Evolutionary conservation across 2,113 vertebrate species (phyloP).

Genomic region (Oreochromis tanganicae): DNA sequence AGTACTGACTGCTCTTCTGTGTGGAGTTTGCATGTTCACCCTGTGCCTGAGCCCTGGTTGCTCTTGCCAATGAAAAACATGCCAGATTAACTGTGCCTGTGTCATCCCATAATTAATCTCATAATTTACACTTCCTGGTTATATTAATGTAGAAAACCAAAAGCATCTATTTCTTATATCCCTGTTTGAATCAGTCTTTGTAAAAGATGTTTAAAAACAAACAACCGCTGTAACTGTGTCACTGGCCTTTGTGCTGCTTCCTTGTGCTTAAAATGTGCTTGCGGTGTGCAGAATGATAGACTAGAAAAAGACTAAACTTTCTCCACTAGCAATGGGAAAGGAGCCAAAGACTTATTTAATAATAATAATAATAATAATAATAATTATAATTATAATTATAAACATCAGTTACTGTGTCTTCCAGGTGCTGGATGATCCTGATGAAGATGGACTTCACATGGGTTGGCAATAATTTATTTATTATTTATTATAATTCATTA

Average conservation of each 20-base stretch:
- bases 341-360: neutral
- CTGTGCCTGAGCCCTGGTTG: neutral
- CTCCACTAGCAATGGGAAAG: neutral
- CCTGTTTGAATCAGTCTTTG: neutral
- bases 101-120: neutral
- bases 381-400: neutral
- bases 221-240: neutral
- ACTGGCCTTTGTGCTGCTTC: neutral
- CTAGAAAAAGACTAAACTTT: neutral
- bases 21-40: neutral
- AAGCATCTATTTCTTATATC: neutral
- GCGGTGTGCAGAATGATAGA: neutral
- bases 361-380: accelerated
- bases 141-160: neutral
- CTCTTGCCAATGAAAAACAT: neutral
- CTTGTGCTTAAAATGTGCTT: neutral
- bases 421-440: conserved; percentile 94
- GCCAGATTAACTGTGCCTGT: neutral
- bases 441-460: conserved; percentile 93
- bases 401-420: neutral
- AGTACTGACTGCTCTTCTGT: neutral
- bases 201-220: neutral
- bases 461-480: conserved; percentile 66
- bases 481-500: neutral
- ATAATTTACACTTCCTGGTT: neutral